A percentile compares a stretch with the other conserved stretches of the same genome.
phyloP scores from a whole-genome alignment of 1,140 invertebrate genomes.

The Ectropis grisescens region DNA sequence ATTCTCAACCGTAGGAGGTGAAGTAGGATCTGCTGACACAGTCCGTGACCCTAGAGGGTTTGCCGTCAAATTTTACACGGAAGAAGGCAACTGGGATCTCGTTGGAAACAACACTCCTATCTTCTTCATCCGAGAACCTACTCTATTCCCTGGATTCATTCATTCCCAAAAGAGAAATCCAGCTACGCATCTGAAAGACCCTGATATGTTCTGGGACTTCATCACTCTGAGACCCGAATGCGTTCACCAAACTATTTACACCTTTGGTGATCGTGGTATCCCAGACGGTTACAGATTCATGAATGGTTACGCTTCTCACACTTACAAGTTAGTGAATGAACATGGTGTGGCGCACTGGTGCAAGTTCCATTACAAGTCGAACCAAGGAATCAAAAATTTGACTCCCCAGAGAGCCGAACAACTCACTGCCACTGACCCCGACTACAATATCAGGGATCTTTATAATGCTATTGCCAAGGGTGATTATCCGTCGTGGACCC shows the following conservation, averaged over 20 bases:
- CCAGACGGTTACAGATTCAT: conserved; percentile 91
- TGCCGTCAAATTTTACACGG: conserved; percentile 29
- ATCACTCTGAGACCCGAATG: conserved; percentile 85
- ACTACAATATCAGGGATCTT: conserved; percentile 86
- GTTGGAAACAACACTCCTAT: conserved; percentile 95
- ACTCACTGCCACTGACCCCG: conserved; percentile 81
- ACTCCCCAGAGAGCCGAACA: conserved; percentile 76
- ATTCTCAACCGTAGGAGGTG: conserved; percentile 74
- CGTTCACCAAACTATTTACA: conserved; percentile 85
- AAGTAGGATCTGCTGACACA: conserved; percentile 87
- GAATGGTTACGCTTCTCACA: conserved; percentile 94
- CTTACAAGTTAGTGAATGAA: conserved; percentile 90
- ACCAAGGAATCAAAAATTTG: conserved; percentile 89
- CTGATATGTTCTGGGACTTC: conserved; percentile 95
- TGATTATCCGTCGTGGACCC: conserved; percentile 78
- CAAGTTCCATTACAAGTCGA: conserved; percentile 92
- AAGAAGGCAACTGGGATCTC: conserved; percentile 70
- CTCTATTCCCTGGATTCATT: conserved; percentile 88
- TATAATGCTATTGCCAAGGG: conserved; percentile 86
- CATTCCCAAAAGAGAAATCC: conserved; percentile 94
- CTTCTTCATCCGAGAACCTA: conserved; percentile 92
- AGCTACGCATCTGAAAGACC: conserved; percentile 88
- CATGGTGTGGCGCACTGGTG: conserved; percentile 81
- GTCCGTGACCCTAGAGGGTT: conserved; percentile 91
- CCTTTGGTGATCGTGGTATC: conserved; percentile 90